Conservation (phyloP, 2,113 vertebrate genomes). For the Steatornis caripensis region DNA sequence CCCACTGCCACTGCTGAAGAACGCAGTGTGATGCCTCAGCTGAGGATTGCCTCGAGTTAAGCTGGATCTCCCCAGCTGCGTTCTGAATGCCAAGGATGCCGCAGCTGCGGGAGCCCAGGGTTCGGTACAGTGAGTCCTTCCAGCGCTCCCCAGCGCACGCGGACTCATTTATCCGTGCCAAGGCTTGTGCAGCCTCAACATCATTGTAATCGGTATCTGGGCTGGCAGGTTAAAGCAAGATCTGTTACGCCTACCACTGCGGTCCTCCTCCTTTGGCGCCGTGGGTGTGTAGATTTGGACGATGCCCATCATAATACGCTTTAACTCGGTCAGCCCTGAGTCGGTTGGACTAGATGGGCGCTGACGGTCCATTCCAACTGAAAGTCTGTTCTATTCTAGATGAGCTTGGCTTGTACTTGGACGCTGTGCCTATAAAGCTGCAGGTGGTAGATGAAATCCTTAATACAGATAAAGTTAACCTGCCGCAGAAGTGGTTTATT, state of each 20-base stretch:
- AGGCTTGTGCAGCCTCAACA: background rate
- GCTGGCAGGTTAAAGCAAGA: background rate
- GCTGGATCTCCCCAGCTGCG: background rate
- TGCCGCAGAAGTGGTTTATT: background rate
- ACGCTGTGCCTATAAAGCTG: background rate
- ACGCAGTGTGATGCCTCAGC: background rate
- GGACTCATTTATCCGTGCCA: accelerated
- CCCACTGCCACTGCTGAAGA: background rate
- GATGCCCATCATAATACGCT: background rate
- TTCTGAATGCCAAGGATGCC: background rate
- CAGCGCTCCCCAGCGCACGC: background rate
- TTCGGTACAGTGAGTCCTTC: accelerated
- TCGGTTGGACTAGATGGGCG: background rate
- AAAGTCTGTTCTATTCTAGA: background rate
- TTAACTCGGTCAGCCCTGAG: background rate
- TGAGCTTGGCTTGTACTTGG: background rate
- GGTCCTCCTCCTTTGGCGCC: too few species aligned
- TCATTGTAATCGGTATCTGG: accelerated
- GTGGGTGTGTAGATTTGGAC: background rate
- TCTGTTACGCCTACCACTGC: accelerated
- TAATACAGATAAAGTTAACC: background rate
- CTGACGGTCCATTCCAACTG: background rate
- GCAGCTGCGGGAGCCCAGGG: background rate
- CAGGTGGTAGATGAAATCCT: background rate
- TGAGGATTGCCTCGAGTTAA: background rate